Evolutionary conservation across 2,113 vertebrate species (phyloP).

Genomic region (Seriola quinqueradiata): DNA sequence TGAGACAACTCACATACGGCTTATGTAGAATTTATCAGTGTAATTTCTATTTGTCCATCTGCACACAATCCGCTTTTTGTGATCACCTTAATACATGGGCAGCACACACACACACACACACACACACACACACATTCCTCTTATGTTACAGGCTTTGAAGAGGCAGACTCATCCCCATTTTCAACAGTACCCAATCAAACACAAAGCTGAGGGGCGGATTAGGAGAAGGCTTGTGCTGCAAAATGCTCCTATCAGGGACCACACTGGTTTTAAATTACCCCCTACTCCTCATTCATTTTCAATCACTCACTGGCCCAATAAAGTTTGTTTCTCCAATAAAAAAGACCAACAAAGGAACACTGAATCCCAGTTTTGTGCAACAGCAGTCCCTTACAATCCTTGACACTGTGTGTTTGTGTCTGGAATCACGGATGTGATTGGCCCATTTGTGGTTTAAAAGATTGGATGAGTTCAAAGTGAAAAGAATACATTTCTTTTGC

Average conservation of each 20-base stretch:
- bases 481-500: slow-evolving; percentile 20
- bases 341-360: slow-evolving; percentile 62
- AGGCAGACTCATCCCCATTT: slow-evolving; percentile 81
- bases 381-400: slow-evolving; percentile 23
- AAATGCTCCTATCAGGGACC: slow-evolving; percentile 79
- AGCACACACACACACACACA: slow-evolving; percentile 39
- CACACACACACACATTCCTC: slow-evolving; percentile 63
- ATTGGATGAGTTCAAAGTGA: slow-evolving; percentile 23
- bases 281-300: slow-evolving; percentile 69
- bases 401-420: slow-evolving; percentile 45
- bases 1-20: slow-evolving; percentile 29
- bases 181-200: slow-evolving; percentile 84
- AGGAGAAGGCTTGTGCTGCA: slow-evolving; percentile 70
- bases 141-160: slow-evolving; percentile 81
- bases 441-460: slow-evolving; percentile 4
- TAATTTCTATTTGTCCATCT: slow-evolving; percentile 71
- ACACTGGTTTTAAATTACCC: slow-evolving; percentile 81
- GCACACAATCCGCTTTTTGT: slow-evolving; percentile 72
- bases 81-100: slow-evolving; percentile 57
- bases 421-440: slow-evolving; percentile 33
- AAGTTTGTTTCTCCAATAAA: slow-evolving; percentile 71
- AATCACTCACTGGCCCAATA: slow-evolving; percentile 80
- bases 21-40: slow-evolving; percentile 48
- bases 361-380: slow-evolving; percentile 60
- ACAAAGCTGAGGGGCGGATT: slow-evolving; percentile 76